These are phyloP conservation scores for Polydrusus pterygomalis DNA, from an alignment of 2,888 invertebrate species.

Conservation along the genomic window DNA sequence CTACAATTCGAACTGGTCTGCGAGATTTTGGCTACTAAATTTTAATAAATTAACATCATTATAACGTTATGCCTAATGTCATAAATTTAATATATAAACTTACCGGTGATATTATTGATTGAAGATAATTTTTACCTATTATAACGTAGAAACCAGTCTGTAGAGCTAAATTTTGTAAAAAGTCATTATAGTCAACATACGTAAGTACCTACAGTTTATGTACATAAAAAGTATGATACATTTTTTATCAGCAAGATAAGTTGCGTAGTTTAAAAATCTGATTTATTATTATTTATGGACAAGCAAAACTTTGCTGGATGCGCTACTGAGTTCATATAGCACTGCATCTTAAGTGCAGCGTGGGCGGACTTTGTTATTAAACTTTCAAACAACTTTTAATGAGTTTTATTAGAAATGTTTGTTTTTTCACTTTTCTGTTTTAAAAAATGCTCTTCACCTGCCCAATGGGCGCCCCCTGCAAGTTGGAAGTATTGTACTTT, in stretches of 20 bases:
- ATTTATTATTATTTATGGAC: not conserved
- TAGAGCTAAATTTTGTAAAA: too few species aligned
- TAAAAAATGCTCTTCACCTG: constrained; percentile 20
- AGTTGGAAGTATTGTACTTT: not conserved
- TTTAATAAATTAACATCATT: constrained; percentile 11
- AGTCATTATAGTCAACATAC: too few species aligned
- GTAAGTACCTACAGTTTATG: too few species aligned
- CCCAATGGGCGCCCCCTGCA: not conserved
- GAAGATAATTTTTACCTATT: too few species aligned
- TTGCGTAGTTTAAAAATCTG: too few species aligned
- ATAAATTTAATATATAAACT: not conserved
- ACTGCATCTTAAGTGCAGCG: constrained; percentile 2
- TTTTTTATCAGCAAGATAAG: too few species aligned
- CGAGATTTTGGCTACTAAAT: constrained; percentile 2
- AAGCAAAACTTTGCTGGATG: not conserved
- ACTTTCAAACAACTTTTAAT: constrained; percentile 19
- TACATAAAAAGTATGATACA: too few species aligned
- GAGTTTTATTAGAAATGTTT: constrained; percentile 24
- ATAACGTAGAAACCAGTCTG: too few species aligned
- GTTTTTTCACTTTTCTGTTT: constrained; percentile 8
- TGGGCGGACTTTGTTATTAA: constrained; percentile 6
- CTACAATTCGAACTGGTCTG: not conserved
- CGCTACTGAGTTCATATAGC: not conserved
- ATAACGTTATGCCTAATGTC: not conserved
- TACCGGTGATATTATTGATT: too few species aligned